Conservation (phyloP, 2,113 vertebrate species). For the Burhinus oedicnemus region DNA sequence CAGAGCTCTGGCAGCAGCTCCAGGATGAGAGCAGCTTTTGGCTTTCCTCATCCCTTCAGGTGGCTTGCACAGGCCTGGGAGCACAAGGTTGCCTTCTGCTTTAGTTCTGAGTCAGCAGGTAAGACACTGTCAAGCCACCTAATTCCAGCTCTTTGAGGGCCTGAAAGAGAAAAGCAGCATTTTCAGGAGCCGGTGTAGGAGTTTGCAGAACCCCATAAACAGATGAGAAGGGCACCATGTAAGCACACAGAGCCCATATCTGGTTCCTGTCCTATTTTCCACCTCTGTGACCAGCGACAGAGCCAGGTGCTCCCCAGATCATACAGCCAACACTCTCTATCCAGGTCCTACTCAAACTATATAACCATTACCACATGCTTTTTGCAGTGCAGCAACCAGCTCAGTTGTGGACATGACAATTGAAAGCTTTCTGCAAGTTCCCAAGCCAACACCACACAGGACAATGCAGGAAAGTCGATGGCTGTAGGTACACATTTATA, state of each 20-base stretch:
- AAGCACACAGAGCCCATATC: background rate
- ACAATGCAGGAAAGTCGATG: fast-evolving
- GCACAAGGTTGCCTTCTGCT: background rate
- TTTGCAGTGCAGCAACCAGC: background rate
- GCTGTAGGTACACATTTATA: background rate
- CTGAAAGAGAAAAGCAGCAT: background rate
- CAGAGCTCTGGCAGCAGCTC: background rate
- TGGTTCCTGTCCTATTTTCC: background rate
- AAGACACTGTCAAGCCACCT: background rate
- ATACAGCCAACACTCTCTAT: background rate
- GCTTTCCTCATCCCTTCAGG: background rate
- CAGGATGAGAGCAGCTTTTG: background rate
- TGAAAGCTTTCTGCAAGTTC: background rate
- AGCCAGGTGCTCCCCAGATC: background rate
- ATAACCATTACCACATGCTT: background rate
- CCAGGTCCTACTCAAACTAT: background rate
- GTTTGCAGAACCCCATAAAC: background rate
- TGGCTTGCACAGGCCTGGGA: background rate
- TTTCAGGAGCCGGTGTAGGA: background rate
- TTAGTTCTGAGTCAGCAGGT: background rate
- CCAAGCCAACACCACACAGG: background rate
- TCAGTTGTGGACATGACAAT: background rate
- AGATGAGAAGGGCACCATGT: background rate
- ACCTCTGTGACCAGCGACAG: background rate
- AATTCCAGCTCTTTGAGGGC: background rate